Evolutionary conservation across 2,888 invertebrate species (phyloP), one percentile per base, ranked within the genome.

Genomic region (Sarcophaga carnaria): DNA sequence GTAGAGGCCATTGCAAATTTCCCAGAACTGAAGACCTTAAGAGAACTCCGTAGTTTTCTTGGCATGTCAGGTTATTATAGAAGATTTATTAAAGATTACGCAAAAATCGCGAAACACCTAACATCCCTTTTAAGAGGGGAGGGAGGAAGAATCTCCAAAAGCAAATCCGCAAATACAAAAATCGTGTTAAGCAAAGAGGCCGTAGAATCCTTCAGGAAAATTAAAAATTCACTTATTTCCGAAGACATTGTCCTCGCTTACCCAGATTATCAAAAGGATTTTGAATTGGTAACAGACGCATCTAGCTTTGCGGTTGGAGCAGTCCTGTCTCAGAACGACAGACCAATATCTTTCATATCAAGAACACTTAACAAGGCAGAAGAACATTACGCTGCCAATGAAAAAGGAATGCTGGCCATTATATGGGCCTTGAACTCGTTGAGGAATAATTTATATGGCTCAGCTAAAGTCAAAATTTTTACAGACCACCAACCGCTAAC

Each of bases 401-500:
- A 75, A 49, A 82, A 70, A 47, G 69, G 75, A 75, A 81, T 81
- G 81, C 20, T 75, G 27, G 81, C 69, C 8, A 81, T 81, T 14
- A 62, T 81, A n/a, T 69, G 76, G 76, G 63, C 76, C 14, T 22
- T 77, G 45, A 45, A 63, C n/a, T 62, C 72, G 11, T 63, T 79
- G 10, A 27, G 81, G 49, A 76, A 70, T 75, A 79, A 63, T 47
- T 47, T 81, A 6, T 85, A 81, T 25, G 81, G 71, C 20, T 45
- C 78, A 6, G 49, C 20, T 25, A 78, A 75, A 12, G 47, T 85
- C 0, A 82, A 82, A 47, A 85, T 85, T 20, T 82, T 54, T 47
- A 72, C 77, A 4, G 80, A 85, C 25, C 71, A 85, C n/a, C 67
- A 72, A 59, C 69, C 83, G 2, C 62, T 78, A 2, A 78, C 67